Conservation (phyloP, 2,797 vertebrate species). For the Brachyalestes nurse region DNA sequence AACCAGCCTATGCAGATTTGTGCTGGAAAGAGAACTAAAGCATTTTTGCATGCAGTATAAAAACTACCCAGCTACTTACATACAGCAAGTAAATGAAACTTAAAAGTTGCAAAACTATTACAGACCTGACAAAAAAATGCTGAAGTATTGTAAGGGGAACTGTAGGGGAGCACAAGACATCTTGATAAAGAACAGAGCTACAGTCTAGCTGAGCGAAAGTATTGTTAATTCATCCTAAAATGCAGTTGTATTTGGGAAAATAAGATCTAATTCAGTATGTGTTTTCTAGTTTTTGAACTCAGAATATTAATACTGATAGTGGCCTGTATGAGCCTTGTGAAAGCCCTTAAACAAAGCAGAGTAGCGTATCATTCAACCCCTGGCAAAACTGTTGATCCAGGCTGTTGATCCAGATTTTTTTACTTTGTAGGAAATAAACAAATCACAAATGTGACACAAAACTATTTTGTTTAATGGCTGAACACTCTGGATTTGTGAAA, state of each 20-base stretch:
- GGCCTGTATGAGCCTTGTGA: background rate
- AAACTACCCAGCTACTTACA: background rate
- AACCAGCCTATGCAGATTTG: background rate
- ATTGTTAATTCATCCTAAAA: background rate
- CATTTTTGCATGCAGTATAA: background rate
- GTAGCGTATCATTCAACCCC: conserved; percentile 20
- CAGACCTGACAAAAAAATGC: background rate
- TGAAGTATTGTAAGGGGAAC: background rate
- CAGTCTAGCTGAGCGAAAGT: background rate
- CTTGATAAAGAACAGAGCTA: background rate
- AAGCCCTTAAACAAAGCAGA: background rate
- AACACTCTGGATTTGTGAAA: too few species aligned
- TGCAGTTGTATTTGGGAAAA: background rate
- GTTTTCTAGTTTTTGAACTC: background rate
- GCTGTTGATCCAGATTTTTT: too few species aligned
- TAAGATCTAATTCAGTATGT: background rate
- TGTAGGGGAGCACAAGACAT: background rate
- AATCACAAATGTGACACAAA: too few species aligned
- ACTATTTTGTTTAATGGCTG: too few species aligned
- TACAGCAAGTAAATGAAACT: background rate
- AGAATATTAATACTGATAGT: background rate
- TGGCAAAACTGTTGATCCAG: too few species aligned
- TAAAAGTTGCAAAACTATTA: background rate
- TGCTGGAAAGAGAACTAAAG: background rate
- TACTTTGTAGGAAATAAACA: too few species aligned